These are phyloP conservation scores for Cynoglossus semilaevis DNA, from an alignment of 2,113 vertebrate genomes.

Conservation along the genomic window DNA sequence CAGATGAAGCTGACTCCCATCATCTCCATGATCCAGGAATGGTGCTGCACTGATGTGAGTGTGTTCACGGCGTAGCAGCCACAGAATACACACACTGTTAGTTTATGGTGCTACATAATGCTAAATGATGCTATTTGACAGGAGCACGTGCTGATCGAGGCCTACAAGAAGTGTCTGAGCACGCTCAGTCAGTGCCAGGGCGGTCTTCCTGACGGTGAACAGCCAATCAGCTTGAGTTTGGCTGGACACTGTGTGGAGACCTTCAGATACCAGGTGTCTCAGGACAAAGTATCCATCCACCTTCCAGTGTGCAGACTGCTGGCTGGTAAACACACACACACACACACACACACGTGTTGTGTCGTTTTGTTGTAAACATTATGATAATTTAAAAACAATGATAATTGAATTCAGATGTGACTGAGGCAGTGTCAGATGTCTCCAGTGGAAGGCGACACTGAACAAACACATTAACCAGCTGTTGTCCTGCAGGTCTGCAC, in stretches of 20 bases:
- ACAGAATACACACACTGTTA: not conserved
- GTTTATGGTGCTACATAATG: not conserved
- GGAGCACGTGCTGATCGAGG: constrained; percentile 92
- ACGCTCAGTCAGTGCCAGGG: constrained; percentile 87
- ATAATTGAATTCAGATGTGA: not conserved
- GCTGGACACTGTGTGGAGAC: constrained; percentile 93
- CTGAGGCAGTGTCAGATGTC: not conserved
- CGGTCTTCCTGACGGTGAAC: constrained; percentile 90
- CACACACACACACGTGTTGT: not conserved
- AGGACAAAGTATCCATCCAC: constrained; percentile 98
- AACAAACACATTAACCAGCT: not conserved
- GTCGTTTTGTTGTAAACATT: not conserved
- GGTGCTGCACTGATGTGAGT: constrained; percentile 92
- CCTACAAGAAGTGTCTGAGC: constrained; percentile 90
- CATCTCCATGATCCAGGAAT: constrained; percentile 98
- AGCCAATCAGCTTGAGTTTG: constrained; percentile 89
- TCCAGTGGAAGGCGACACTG: not conserved
- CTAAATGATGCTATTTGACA: constrained; percentile 47
- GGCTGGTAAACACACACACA: constrained; percentile 79
- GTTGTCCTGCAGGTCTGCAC: constrained; percentile 83
- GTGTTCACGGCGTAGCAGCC: too few relatives aligned
- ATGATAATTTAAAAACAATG: not conserved
- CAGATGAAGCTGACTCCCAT: constrained; percentile 97
- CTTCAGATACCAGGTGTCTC: constrained; percentile 94
- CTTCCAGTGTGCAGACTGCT: constrained; percentile 93